Evolutionary conservation across 2,113 vertebrate genomes (phyloP).

Genomic region (Turnix velox): DNA sequence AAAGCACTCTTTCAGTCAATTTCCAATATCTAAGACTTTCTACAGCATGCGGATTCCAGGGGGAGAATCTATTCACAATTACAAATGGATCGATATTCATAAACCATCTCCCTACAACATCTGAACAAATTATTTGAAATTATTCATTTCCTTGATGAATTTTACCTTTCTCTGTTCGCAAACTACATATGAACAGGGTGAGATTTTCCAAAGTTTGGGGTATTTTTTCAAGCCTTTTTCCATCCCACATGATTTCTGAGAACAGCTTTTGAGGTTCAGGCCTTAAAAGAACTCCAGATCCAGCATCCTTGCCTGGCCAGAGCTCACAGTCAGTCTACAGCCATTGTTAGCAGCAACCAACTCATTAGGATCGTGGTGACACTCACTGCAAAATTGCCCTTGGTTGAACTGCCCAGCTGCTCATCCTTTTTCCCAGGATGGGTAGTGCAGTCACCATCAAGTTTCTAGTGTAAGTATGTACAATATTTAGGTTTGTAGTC

Average conservation of each 20-base stretch:
- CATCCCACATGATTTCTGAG: not conserved
- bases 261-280: not conserved
- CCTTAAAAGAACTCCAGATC: not conserved
- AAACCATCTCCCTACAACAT: slow-evolving; percentile 12
- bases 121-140: slow-evolving; percentile 38
- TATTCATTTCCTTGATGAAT: slow-evolving; percentile 54
- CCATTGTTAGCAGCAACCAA: not conserved
- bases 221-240: not conserved
- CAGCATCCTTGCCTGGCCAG: not conserved
- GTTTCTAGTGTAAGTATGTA: not conserved
- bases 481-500: not conserved
- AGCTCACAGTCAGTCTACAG: not conserved
- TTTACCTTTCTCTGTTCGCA: slow-evolving; percentile 17
- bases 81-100: slow-evolving; percentile 20
- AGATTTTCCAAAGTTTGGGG: slow-evolving; percentile 29
- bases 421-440: not conserved
- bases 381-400: not conserved
- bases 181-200: not conserved
- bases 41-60: not conserved
- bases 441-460: not conserved
- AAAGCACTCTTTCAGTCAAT: not conserved
- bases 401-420: not conserved
- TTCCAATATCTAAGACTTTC: not conserved
- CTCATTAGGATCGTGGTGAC: accelerated
- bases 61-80: slow-evolving; percentile 26